Evolutionary conservation across 1,140 invertebrate species (phyloP), one percentile per base, ranked within the genome.

Genomic region (Tetramorium alpestre): DNA sequence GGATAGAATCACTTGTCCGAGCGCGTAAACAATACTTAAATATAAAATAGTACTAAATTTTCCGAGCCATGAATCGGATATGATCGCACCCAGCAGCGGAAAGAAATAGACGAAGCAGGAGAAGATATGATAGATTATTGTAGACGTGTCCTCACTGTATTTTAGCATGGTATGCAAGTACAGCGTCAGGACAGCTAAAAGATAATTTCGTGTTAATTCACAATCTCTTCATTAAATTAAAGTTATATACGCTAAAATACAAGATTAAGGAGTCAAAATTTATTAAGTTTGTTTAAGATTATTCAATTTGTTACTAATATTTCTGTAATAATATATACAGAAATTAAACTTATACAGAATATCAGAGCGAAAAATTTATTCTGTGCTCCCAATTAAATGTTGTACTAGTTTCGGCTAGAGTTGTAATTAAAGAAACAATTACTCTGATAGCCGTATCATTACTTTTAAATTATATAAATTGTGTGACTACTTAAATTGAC

Each of bases 11-110:
- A 98, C 93, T 94, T 98, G 98, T 41, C 99, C 99, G 38, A 97
- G 22, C 0, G 97, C 97, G 93, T 99, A 99, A 18, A 99, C 95
- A 44, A 99, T 95, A 8, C 98, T 99, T 5, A 99, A 94, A 93
- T 97, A 98, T 33, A 99, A 94, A 86, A 99, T 99, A 1, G 98
- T 99, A 89, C 96, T 97, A 94, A 97, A 99, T 95, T 98, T 98
- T 82, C 98, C 98, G 0, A 99, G 95, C 88, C 96, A 97, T 44
- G 98, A 98, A 94, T 99, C 99, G 0, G 98, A 98, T 18, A 99
- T 89, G 70, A 99, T 97, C 0, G 98, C 98, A 0, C 99, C 98
- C 38, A 99, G 92, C 11, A 99, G 86, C 0, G 98, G 98, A 49
- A 98, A 98, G 91, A 99, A 97, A 92, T 99, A 99, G 28, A 97